A percentile compares a stretch with the other conserved stretches of the same genome.
Conservation (phyloP, 2,888 invertebrate genomes). For the Ichneumon xanthorius region DNA sequence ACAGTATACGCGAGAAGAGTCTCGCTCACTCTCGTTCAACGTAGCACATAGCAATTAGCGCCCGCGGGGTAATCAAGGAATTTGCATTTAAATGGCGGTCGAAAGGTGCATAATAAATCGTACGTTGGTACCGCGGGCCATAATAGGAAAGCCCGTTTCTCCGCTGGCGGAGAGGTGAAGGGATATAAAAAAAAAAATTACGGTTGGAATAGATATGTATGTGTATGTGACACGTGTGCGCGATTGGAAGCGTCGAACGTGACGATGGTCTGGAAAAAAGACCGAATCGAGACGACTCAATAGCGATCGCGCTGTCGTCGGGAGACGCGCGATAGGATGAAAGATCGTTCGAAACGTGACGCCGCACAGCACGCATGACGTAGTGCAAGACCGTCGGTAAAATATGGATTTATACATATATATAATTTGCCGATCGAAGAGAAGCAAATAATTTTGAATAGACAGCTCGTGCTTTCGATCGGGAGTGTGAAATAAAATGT, state of each 20-base stretch:
- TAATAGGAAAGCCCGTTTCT: slow-evolving; percentile 62
- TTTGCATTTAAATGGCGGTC: slow-evolving; percentile 83
- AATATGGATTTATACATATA: not conserved
- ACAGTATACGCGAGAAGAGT: slow-evolving; percentile 27
- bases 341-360: slow-evolving; percentile 21
- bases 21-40: slow-evolving; percentile 60
- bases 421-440: not conserved
- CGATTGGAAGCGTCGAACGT: slow-evolving; percentile 17
- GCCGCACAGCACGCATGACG: not conserved
- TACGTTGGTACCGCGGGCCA: slow-evolving; percentile 59
- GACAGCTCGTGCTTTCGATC: slow-evolving; percentile 29
- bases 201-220: slow-evolving; percentile 8
- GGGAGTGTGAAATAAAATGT: not conserved
- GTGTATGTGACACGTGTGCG: not conserved
- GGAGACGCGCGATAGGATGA: not conserved
- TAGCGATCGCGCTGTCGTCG: not conserved
- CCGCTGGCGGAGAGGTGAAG: slow-evolving; percentile 12
- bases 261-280: not conserved
- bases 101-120: slow-evolving; percentile 82
- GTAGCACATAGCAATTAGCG: slow-evolving; percentile 81
- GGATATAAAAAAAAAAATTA: not conserved
- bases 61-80: slow-evolving; percentile 80
- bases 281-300: not conserved
- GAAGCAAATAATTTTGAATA: slow-evolving; percentile 32
- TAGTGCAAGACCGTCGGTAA: not conserved